These are phyloP conservation scores for Stenoptilia bipunctidactyla DNA, from an alignment of 2,888 invertebrate genomes.

Conservation along the genomic window DNA sequence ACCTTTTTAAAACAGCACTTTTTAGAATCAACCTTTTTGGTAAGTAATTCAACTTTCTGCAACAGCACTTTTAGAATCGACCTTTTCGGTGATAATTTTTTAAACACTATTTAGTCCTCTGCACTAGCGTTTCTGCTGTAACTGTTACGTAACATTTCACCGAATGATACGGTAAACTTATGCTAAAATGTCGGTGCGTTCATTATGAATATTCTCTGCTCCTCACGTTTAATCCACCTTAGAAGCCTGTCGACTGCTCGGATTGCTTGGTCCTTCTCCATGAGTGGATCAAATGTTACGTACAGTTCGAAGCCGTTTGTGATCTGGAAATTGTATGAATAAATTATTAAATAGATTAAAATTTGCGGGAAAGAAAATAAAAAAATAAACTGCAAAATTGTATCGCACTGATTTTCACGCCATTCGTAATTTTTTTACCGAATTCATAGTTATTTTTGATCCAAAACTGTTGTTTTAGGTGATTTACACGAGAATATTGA, in stretches of 20 bases:
- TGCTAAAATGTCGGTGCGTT: conserved; percentile 84
- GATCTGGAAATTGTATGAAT: conserved; percentile 63
- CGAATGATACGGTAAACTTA: conserved; percentile 29
- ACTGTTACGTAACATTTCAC: conserved; percentile 40
- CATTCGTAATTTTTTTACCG: no score
- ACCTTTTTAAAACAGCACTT: no score
- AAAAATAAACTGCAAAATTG: neutral
- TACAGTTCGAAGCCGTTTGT: conserved; percentile 94
- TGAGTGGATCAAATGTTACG: conserved; percentile 90
- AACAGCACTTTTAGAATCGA: no score
- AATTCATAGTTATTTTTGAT: no score
- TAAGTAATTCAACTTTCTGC: no score
- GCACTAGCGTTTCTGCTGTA: conserved; percentile 29
- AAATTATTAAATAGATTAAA: conserved; percentile 16
- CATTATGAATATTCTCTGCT: conserved; percentile 90
- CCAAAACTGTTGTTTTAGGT: no score
- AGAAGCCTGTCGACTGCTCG: conserved; percentile 89
- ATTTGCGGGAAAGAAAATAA: neutral
- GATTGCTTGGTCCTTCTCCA: conserved; percentile 88
- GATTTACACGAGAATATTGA: no score
- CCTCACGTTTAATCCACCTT: conserved; percentile 94
- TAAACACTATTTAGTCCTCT: conserved; percentile 18
- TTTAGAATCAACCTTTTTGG: no score
- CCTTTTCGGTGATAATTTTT: no score
- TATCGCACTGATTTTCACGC: no score